These are phyloP conservation scores for Mimachlamys varia DNA, from an alignment of 2,888 invertebrate genomes.

Conservation along the genomic window DNA sequence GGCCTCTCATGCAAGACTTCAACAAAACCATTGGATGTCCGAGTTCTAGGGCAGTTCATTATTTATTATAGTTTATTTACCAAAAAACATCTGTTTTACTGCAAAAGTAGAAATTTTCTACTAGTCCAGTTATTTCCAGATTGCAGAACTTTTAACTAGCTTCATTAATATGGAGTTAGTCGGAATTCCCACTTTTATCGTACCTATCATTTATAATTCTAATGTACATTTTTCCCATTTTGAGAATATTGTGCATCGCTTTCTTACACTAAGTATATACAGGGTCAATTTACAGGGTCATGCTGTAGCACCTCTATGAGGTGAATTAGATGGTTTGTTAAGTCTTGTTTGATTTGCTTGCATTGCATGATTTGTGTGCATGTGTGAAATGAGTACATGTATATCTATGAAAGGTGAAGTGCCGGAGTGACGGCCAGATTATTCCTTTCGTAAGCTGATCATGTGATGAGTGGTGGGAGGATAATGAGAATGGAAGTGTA, in stretches of 20 bases:
- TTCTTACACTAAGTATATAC: too few species aligned
- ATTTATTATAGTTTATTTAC: background rate
- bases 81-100: too few species aligned
- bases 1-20: slow-evolving; percentile 2
- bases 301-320: background rate
- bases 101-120: too few species aligned
- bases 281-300: too few species aligned
- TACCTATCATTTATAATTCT: too few species aligned
- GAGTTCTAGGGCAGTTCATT: background rate
- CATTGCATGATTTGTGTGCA: background rate
- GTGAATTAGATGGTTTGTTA: background rate
- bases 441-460: background rate
- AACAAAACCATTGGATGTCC: background rate
- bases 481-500: too few species aligned
- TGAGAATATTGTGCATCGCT: too few species aligned
- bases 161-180: background rate
- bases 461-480: too few species aligned
- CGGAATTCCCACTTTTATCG: background rate
- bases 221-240: too few species aligned
- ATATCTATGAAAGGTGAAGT: background rate
- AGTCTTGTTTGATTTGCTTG: slow-evolving; percentile 1
- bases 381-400: background rate
- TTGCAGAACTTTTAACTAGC: too few species aligned
- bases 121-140: too few species aligned
- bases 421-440: background rate